phyloP scores from a whole-genome alignment of 2,797 vertebrate genomes.

The Eulemur coronatus region DNA sequence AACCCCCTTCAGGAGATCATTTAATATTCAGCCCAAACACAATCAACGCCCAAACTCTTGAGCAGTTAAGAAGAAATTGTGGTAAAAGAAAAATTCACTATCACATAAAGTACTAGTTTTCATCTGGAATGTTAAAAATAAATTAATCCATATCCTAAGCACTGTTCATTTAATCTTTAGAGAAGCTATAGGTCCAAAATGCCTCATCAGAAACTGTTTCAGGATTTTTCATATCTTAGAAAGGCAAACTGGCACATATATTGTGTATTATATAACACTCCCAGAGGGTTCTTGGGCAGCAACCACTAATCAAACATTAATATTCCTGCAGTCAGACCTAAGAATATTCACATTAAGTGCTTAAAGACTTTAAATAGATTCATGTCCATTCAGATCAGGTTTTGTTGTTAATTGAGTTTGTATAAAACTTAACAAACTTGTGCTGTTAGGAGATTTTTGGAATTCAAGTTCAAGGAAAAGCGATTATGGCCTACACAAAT shows the following conservation, averaged over 20 bases:
- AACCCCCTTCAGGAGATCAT: slow-evolving; percentile 15
- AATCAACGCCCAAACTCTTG: slow-evolving; percentile 1
- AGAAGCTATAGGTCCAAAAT: neutral
- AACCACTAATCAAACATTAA: neutral
- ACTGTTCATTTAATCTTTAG: neutral
- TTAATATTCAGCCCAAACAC: neutral
- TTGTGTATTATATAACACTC: neutral
- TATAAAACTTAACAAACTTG: neutral
- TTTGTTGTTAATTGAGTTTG: slow-evolving; percentile 10
- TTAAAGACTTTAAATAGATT: neutral
- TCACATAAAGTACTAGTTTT: neutral
- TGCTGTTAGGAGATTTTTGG: neutral
- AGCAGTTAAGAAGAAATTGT: neutral
- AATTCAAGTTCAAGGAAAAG: slow-evolving; percentile 19
- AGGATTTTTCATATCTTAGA: neutral
- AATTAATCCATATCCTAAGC: neutral
- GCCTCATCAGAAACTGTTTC: neutral
- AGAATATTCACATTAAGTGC: neutral
- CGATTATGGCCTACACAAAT: neutral
- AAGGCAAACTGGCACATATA: neutral
- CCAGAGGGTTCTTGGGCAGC: neutral
- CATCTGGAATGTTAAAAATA: neutral
- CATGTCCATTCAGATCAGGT: neutral
- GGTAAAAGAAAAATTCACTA: neutral
- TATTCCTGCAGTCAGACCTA: neutral